phyloP scores from a whole-genome alignment of 2,113 vertebrate genomes.

The Tiliqua scincoides region DNA sequence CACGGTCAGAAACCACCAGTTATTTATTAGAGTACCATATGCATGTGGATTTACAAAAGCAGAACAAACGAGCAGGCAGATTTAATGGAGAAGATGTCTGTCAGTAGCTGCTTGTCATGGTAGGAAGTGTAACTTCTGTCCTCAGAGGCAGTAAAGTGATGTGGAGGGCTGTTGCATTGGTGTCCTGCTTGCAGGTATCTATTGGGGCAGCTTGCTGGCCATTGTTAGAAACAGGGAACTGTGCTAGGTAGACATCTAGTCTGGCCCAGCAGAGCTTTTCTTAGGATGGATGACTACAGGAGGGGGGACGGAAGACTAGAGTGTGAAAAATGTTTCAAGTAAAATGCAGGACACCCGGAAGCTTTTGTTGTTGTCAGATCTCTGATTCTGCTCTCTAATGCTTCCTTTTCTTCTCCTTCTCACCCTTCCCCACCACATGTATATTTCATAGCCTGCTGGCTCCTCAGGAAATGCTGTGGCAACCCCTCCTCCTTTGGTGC shows the following conservation, averaged over 20 bases:
- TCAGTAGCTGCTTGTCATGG: no score
- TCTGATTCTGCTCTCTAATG: slow-evolving; percentile 29
- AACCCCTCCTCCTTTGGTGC: slow-evolving; percentile 89
- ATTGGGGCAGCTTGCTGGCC: no score
- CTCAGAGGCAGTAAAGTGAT: neutral
- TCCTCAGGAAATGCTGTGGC: slow-evolving; percentile 82
- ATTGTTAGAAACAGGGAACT: no score
- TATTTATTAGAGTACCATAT: no score
- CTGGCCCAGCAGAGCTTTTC: neutral
- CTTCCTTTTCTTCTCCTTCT: slow-evolving; percentile 22
- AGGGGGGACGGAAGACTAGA: neutral
- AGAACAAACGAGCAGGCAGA: no score
- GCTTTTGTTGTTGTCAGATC: slow-evolving; percentile 19
- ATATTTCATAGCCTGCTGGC: slow-evolving; percentile 76
- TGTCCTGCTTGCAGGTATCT: no score
- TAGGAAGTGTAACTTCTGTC: no score
- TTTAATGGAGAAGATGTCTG: no score
- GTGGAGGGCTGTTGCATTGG: neutral
- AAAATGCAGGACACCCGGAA: no score
- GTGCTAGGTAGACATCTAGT: no score
- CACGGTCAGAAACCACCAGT: no score
- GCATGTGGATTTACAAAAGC: no score
- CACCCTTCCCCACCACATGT: neutral
- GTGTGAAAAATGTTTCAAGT: neutral
- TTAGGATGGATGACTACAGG: neutral